A percentile compares a stretch with the other conserved stretches of the same genome.
phyloP scores from a whole-genome alignment of 2,888 invertebrate species.

The Hirudinaria manillensis region DNA sequence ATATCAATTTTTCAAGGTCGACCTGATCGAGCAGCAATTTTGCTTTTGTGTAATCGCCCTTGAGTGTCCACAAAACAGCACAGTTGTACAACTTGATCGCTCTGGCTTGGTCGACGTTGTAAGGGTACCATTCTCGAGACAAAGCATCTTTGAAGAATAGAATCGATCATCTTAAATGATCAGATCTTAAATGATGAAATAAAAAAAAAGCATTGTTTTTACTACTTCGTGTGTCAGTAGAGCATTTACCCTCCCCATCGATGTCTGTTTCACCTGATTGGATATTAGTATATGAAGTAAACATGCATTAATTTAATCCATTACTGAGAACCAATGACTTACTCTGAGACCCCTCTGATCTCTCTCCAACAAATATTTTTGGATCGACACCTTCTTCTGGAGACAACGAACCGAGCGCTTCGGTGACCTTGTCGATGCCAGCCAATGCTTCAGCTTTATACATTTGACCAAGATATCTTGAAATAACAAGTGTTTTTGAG shows the following conservation, averaged over 20 bases:
- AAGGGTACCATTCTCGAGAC: not conserved
- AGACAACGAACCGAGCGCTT: conserved; percentile 77
- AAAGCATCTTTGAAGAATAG: not conserved
- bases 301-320: too few species aligned
- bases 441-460: conserved; percentile 84
- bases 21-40: conserved; percentile 7
- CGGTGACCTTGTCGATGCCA: conserved; percentile 69
- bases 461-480: conserved; percentile 67
- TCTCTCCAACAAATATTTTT: not conserved
- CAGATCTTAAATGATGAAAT: not conserved
- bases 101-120: conserved; percentile 1
- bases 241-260: not conserved
- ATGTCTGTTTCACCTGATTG: not conserved
- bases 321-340: not conserved
- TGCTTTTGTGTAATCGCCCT: not conserved
- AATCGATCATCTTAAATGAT: not conserved
- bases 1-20: not conserved
- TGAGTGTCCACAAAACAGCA: not conserved
- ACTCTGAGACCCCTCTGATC: not conserved
- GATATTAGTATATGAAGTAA: not conserved
- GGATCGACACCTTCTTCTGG: conserved; percentile 42
- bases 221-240: not conserved
- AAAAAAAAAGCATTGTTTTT: not conserved
- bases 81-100: not conserved
- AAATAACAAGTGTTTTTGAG: not conserved